A percentile compares a stretch with the other conserved stretches of the same genome.
Conservation (phyloP, 2,797 vertebrate genomes). For the Epinephelus awoara region DNA sequence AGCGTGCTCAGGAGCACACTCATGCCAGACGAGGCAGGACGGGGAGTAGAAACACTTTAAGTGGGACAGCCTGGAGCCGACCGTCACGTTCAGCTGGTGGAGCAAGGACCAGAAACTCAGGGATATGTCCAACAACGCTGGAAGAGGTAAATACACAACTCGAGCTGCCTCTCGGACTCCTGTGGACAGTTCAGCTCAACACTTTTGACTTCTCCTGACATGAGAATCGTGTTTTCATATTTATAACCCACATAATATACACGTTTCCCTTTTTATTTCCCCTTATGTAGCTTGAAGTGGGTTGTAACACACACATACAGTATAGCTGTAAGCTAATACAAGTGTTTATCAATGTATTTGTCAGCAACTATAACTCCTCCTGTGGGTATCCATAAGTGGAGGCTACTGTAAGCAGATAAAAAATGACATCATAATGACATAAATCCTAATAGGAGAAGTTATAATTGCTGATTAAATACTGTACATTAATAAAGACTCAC, state of each 20-base stretch:
- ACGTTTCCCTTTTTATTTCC: background rate
- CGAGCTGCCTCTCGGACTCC: constrained; percentile 1
- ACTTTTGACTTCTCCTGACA: background rate
- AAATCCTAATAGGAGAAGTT: background rate
- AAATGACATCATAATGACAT: background rate
- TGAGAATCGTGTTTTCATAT: background rate
- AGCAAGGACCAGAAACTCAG: constrained; percentile 77
- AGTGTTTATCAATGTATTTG: background rate
- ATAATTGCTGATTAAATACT: background rate
- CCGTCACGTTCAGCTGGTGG: constrained; percentile 78
- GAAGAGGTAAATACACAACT: constrained; percentile 86
- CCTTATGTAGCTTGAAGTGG: background rate
- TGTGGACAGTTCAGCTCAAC: constrained; percentile 4
- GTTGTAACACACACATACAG: background rate
- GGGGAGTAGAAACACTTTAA: constrained; percentile 80
- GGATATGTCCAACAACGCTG: constrained; percentile 85
- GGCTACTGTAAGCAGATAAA: background rate
- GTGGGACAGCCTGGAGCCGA: constrained; percentile 73
- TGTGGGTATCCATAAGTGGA: background rate
- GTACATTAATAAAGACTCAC: background rate
- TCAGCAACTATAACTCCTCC: no score
- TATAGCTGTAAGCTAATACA: background rate
- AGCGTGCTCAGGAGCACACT: constrained; percentile 77
- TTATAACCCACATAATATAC: background rate
- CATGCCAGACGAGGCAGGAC: constrained; percentile 79